Conservation (phyloP, 2,888 invertebrate genomes). For the Ashinkailepas kermadecensis region DNA sequence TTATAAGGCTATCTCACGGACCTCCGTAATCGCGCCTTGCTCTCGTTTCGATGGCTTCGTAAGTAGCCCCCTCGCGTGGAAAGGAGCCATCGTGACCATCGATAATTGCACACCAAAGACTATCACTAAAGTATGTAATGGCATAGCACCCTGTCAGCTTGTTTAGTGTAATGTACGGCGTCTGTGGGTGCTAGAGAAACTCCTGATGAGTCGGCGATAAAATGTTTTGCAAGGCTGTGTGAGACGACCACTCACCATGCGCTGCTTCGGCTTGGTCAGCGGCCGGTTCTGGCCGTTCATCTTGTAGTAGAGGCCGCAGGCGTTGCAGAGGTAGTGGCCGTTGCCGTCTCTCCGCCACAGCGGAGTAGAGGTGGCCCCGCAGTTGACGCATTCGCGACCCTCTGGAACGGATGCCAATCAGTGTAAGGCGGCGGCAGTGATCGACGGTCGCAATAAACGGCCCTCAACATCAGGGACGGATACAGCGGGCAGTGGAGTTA, state of each 20-base stretch:
- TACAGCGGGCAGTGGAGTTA: no score
- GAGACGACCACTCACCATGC: constrained; percentile 31
- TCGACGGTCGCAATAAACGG: not conserved
- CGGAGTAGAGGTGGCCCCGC: constrained; percentile 92
- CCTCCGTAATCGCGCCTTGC: not conserved
- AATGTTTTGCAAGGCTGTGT: constrained; percentile 20
- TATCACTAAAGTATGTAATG: constrained; percentile 12
- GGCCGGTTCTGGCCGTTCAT: constrained; percentile 99
- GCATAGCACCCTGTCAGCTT: not conserved
- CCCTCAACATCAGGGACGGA: no score
- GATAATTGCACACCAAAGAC: constrained; percentile 7
- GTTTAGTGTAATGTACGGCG: constrained; percentile 18
- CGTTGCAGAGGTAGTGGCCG: constrained; percentile 97
- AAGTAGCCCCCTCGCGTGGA: constrained; percentile 20
- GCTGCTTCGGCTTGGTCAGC: constrained; percentile 71
- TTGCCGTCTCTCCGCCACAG: constrained; percentile 94
- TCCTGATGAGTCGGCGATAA: constrained; percentile 1
- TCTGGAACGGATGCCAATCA: constrained; percentile 47
- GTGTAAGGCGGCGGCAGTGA: not conserved
- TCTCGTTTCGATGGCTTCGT: constrained; percentile 12
- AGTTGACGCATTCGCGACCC: constrained; percentile 95
- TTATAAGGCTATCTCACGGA: constrained; percentile 4
- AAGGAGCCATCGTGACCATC: not conserved
- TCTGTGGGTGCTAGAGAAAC: not conserved
- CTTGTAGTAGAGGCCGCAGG: constrained; percentile 96